These are phyloP conservation scores for Eupithecia subfuscata DNA, from an alignment of 2,888 invertebrate species.

Conservation along the genomic window DNA sequence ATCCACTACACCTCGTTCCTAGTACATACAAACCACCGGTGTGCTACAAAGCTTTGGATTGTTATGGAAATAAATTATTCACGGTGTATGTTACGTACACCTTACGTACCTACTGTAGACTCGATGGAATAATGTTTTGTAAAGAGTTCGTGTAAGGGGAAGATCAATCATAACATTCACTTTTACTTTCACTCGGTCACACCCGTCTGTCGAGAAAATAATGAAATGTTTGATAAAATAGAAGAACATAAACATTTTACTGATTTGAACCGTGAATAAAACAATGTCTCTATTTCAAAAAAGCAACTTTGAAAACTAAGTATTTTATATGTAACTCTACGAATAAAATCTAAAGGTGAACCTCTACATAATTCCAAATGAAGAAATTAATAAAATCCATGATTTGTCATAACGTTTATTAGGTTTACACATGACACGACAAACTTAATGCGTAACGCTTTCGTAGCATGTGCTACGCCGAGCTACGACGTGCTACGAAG, in stretches of 20 bases:
- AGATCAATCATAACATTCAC: conserved; percentile 52
- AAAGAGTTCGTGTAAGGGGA: conserved; percentile 48
- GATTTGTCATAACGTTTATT: conserved; percentile 17
- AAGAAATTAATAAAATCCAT: not conserved
- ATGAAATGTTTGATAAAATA: conserved; percentile 39
- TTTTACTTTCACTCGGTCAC: conserved; percentile 42
- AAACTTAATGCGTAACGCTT: conserved; percentile 21
- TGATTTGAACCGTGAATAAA: not conserved
- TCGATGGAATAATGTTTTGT: conserved; percentile 45
- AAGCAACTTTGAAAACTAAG: not conserved
- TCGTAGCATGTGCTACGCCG: conserved; percentile 45
- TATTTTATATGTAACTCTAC: not conserved
- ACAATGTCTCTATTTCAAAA: not conserved
- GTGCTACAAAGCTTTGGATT: conserved; percentile 32
- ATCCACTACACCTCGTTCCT: conserved; percentile 45
- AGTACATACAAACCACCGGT: conserved; percentile 19
- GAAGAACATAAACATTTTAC: not conserved
- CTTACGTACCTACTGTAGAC: conserved; percentile 35
- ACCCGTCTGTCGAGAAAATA: conserved; percentile 32
- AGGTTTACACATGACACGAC: conserved; percentile 21
- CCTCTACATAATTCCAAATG: not conserved
- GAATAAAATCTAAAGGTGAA: not conserved
- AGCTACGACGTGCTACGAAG: conserved; percentile 17
- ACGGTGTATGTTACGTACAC: conserved; percentile 29
- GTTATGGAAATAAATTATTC: conserved; percentile 38